A percentile compares a stretch with the other conserved stretches of the same genome.
Evolutionary conservation across 1,140 invertebrate species (phyloP).

Genomic region (Phenacoccus solenopsis): DNA sequence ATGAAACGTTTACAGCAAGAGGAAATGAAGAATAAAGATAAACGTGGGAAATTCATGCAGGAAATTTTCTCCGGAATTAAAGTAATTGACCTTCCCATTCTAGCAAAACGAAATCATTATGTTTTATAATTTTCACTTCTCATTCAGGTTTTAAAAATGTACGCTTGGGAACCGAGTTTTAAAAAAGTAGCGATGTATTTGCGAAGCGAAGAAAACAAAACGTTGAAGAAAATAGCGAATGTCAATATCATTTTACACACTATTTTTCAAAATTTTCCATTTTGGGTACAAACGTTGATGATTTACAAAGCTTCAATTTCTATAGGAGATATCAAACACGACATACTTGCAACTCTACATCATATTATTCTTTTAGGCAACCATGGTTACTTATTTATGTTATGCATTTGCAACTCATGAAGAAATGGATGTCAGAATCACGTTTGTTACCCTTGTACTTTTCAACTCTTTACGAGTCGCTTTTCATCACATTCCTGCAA

Average conservation of each 20-base stretch:
- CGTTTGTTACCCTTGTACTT: slow-evolving; percentile 91
- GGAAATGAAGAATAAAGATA: background rate
- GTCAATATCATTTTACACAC: slow-evolving; percentile 76
- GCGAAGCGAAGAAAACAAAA: slow-evolving; percentile 32
- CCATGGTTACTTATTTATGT: slow-evolving; percentile 81
- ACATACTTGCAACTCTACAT: too few relatives aligned
- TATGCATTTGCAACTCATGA: slow-evolving; percentile 72
- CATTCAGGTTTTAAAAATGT: slow-evolving; percentile 31
- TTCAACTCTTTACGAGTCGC: slow-evolving; percentile 81
- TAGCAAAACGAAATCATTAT: background rate
- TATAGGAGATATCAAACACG: too few relatives aligned
- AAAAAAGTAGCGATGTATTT: slow-evolving; percentile 31
- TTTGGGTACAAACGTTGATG: slow-evolving; percentile 62
- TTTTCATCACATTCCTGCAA: background rate
- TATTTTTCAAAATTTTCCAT: slow-evolving; percentile 88
- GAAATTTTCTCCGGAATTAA: slow-evolving; percentile 80
- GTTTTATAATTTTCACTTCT: background rate
- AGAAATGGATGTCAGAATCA: slow-evolving; percentile 73
- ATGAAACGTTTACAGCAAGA: background rate
- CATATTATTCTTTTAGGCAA: too few relatives aligned
- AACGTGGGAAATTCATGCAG: background rate
- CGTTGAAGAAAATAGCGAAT: slow-evolving; percentile 34
- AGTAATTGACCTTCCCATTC: slow-evolving; percentile 37
- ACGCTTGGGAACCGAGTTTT: slow-evolving; percentile 36
- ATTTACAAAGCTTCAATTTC: too few relatives aligned